Evolutionary conservation across 2,888 invertebrate species (phyloP).

Genomic region (Aricia artaxerxes): DNA sequence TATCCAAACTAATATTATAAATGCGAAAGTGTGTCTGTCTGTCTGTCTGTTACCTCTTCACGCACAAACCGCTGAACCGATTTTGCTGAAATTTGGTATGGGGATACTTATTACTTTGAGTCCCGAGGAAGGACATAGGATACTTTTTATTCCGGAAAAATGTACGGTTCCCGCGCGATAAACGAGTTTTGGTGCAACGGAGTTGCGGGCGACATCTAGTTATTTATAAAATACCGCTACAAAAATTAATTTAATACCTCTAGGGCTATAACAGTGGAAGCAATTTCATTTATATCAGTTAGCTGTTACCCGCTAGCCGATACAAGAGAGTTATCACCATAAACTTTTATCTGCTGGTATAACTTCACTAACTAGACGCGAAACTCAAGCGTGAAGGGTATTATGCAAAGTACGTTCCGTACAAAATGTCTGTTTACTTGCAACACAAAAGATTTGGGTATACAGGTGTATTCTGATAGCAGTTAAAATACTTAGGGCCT

Average conservation of each 20-base stretch:
- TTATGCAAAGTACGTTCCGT: constrained; percentile 17
- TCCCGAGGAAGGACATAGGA: too few species aligned
- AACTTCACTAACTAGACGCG: constrained; percentile 35
- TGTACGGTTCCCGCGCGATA: too few species aligned
- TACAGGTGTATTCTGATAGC: not conserved
- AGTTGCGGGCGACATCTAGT: too few species aligned
- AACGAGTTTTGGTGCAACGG: too few species aligned
- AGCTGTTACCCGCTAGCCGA: constrained; percentile 24
- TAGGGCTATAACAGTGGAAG: constrained; percentile 26
- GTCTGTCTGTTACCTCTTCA: too few species aligned
- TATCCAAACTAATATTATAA: too few species aligned
- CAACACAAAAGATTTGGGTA: not conserved
- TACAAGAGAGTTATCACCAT: constrained; percentile 39
- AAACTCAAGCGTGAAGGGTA: constrained; percentile 5
- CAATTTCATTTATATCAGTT: constrained; percentile 37
- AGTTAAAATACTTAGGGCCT: not conserved
- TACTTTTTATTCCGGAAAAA: too few species aligned
- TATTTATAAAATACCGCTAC: not conserved
- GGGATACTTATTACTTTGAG: too few species aligned
- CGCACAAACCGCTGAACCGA: too few species aligned
- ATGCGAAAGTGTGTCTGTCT: too few species aligned
- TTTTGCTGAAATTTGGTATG: too few species aligned
- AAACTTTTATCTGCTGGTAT: constrained; percentile 41
- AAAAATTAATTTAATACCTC: not conserved
- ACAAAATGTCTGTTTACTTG: not conserved